Evolutionary conservation across 2,888 invertebrate genomes (phyloP), one percentile per base, ranked within the genome.

Genomic region (Rotaria socialis): DNA sequence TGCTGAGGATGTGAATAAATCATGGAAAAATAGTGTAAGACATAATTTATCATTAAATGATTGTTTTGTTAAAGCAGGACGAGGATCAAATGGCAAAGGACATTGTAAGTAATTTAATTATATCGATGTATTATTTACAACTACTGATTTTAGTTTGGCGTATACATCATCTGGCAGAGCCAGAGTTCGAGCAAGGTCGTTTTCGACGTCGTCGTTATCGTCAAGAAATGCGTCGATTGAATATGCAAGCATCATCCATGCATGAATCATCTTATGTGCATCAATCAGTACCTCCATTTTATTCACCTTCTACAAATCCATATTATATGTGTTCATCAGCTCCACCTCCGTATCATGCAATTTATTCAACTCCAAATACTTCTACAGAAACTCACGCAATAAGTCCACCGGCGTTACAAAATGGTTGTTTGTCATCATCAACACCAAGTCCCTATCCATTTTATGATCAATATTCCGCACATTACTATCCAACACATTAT

Each of bases 21-120:
- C 87, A 16, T 87, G 87, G 87, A 85, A 80, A 75, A 87, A 87
- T 84, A 84, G 84, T 16, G 87, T 87, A 24, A 22, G 87, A 55
- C 87, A 87, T 43, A 87, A 87, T 60, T 85, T 87, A 55, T 84
- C 84, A 55, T 84, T 87, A 41, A 87, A 87, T 58, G 87, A 87
- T 43, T 87, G 87, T 56, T 87, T 87, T 67, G 67, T 87, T 27
- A 87, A 87, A 84, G 87, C 85, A 35, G 85, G 85, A 1, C 60
- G 85, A 27, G 87, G 87, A 43, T 58, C 58, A 11, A 87, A 87
- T 74, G 87, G 87, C 8, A 87, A 87, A 85, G 87, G 87, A 41
- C 80, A 87, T 84, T 87, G 47, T 84, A 27, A 52, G 84, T 84
- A 67, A 19, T 67, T 41, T 7, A 41, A 19, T 0, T 19, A 14